Base-by-base conservation (phyloP, 2,888 invertebrate species). In the Diploptera punctata region DNA sequence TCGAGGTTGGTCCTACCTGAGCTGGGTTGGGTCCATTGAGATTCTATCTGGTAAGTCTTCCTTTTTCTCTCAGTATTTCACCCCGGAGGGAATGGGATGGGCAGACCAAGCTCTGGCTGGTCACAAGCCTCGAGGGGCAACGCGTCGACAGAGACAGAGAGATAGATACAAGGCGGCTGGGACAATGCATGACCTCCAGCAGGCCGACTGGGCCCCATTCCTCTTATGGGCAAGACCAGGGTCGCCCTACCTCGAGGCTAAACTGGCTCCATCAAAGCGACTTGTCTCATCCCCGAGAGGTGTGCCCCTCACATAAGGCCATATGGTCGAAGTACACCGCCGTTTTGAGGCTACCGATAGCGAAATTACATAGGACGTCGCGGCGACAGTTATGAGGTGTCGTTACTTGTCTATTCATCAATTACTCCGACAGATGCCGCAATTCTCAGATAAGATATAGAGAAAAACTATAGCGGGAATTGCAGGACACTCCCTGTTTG, bases 191-290 rank as follows among this genome's bases (percentile, higher is more conserved):
- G 73, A 73, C 70, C 70, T 70, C 73, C 57, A 70, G 73, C 67
- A 67, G 33, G 57, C 57, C 67, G 67, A 67, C 47, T 29, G 71
- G 72, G 68, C 57, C 60, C 52, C 68, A 33, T 65, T 67, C 70
- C 73, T 57, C 60, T 44, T 73, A 73, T 73, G 70, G 73, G 70
- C 73, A 73, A 67, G 70, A 73, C 70, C 19, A 67, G 71, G 47
- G 47, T 73, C 73, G 70, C 73, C 73, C 73, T 67, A 49, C 67
- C 38, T 70, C 70, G 24, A 24, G 61, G 73, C 69, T 24, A 33
- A 33, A 10, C 10, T 13, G 38, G 33, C 33, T 33, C 33, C 33
- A 33, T 33, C 7, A 33, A 33, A 9, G 38, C n/a, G n/a, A n/a
- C 19, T n/a, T 47, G 52, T 24, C 33, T 33, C 52, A 52, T 52